These are phyloP conservation scores for Diuraphis noxia DNA, from an alignment of 1,140 invertebrate genomes.

Conservation along the genomic window DNA sequence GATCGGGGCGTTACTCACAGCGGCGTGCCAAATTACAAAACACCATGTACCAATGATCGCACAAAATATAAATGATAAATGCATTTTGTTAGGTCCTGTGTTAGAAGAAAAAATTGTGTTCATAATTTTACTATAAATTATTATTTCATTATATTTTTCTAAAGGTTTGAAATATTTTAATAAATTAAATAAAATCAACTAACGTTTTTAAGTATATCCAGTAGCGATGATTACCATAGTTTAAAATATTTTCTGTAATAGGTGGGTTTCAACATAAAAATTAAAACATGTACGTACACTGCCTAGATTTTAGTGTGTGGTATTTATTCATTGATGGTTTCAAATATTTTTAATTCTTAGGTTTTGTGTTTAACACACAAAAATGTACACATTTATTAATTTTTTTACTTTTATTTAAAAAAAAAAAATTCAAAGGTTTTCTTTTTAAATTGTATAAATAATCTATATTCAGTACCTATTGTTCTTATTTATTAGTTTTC, in stretches of 20 bases:
- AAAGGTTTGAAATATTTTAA: not conserved
- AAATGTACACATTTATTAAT: not conserved
- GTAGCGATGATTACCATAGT: not conserved
- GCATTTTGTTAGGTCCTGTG: too few species aligned
- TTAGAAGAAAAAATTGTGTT: too few species aligned
- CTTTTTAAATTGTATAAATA: too few species aligned
- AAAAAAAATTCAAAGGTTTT: not conserved
- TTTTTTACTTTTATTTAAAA: not conserved
- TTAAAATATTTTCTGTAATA: not conserved
- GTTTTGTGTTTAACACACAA: not conserved
- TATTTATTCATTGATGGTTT: not conserved
- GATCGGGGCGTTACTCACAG: not conserved
- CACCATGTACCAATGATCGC: too few species aligned
- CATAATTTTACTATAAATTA: too few species aligned
- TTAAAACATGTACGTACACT: not conserved
- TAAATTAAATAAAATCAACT: not conserved
- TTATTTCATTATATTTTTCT: too few species aligned
- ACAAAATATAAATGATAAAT: too few species aligned
- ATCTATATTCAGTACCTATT: too few species aligned
- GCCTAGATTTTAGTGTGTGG: not conserved
- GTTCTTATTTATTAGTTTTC: not conserved
- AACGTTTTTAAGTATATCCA: not conserved
- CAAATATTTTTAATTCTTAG: not conserved
- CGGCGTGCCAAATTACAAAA: not conserved
- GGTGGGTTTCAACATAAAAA: not conserved